These are phyloP conservation scores for Chionodraco myersi DNA, from an alignment of 2,113 vertebrate species.

Conservation along the genomic window DNA sequence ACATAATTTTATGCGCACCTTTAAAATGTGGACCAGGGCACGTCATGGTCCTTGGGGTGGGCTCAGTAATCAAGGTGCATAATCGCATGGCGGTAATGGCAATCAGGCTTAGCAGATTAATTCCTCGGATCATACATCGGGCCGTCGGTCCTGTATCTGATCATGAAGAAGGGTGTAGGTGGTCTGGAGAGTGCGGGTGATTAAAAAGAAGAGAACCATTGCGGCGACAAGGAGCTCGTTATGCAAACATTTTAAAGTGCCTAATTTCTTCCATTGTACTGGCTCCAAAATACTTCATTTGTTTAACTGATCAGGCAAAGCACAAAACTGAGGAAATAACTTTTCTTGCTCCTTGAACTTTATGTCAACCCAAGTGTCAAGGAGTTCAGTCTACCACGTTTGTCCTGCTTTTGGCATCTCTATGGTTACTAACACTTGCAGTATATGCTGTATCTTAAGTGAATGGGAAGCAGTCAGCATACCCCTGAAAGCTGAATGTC, in stretches of 20 bases:
- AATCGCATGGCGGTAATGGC: constrained; percentile 84
- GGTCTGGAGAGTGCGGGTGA: constrained; percentile 87
- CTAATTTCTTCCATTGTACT: constrained; percentile 80
- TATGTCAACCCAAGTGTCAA: constrained; percentile 76
- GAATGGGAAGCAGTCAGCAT: constrained; percentile 59
- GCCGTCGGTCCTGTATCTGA: constrained; percentile 80
- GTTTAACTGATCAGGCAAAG: constrained; percentile 71
- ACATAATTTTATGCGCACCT: constrained; percentile 84
- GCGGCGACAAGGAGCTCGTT: constrained; percentile 80
- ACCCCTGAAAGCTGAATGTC: constrained; percentile 59
- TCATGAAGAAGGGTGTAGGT: constrained; percentile 87
- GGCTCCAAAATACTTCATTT: constrained; percentile 79
- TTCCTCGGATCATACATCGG: constrained; percentile 79
- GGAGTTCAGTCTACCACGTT: constrained; percentile 69
- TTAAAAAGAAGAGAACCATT: constrained; percentile 83
- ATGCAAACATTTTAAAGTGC: constrained; percentile 85
- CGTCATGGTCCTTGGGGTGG: constrained; percentile 82
- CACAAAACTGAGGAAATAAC: constrained; percentile 55
- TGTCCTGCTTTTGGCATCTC: constrained; percentile 68
- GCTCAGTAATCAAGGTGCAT: constrained; percentile 86
- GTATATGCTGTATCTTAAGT: constrained; percentile 48
- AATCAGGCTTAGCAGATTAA: constrained; percentile 86
- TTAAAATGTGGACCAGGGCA: constrained; percentile 77
- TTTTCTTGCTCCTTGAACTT: constrained; percentile 66
- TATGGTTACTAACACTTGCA: constrained; percentile 75